Conservation (phyloP, 1,140 invertebrate genomes). For the Bemisia tabaci region DNA sequence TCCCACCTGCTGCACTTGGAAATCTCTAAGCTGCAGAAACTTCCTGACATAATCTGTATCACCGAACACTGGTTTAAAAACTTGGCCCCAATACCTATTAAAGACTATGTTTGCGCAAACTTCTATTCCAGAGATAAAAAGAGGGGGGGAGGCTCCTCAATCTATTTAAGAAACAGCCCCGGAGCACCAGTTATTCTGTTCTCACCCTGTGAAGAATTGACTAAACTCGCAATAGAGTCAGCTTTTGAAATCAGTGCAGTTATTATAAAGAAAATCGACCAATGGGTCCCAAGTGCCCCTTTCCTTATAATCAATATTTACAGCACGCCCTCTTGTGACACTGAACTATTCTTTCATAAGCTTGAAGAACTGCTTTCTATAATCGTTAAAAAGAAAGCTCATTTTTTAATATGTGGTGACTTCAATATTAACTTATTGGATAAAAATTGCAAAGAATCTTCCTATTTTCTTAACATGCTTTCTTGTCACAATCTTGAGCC, state of each 20-base stretch:
- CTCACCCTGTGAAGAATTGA: no score
- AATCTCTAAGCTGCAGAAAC: no score
- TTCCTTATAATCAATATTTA: not conserved
- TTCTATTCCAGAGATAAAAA: no score
- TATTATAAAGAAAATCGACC: not conserved
- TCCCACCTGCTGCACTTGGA: no score
- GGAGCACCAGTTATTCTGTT: no score
- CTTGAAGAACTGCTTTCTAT: not conserved
- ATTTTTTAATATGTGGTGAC: not conserved
- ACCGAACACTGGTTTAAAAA: no score
- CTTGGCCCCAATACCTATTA: no score
- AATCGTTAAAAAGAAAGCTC: not conserved
- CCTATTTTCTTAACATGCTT: not conserved
- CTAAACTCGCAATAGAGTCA: no score
- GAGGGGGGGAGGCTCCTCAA: no score
- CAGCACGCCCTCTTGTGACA: not conserved
- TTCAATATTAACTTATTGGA: not conserved
- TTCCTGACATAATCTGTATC: no score
- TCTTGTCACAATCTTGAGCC: not conserved
- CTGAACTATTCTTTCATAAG: not conserved
- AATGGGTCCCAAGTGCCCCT: not conserved
- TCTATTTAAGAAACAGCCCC: no score
- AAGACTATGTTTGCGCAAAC: no score
- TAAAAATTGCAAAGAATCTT: not conserved
- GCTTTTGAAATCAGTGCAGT: not conserved